Percentiles rank a stretch among this genome's conserved stretches.
Evolutionary conservation across 2,797 vertebrate species (phyloP).

Genomic region (Smutsia temminckii): DNA sequence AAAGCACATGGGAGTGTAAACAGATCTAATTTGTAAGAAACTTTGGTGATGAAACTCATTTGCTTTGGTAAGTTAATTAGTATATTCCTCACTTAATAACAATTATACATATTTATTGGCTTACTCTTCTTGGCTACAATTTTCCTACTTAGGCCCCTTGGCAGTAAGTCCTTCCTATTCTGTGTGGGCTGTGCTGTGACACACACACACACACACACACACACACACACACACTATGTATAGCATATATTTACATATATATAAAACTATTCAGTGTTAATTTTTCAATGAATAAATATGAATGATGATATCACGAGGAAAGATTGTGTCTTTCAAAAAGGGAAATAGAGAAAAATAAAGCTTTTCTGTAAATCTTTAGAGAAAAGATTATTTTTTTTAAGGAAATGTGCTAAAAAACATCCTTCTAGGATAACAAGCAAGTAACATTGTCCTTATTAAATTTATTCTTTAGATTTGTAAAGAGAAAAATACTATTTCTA

Average conservation of each 20-base stretch:
- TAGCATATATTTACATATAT: background rate
- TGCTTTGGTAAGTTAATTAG: constrained; percentile 46
- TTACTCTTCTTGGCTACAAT: background rate
- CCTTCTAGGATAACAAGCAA: background rate
- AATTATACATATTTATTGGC: background rate
- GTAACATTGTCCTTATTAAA: background rate
- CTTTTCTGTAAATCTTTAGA: background rate
- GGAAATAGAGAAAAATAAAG: background rate
- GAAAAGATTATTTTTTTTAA: background rate
- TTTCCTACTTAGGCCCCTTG: background rate
- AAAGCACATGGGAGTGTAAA: background rate
- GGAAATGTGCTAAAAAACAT: background rate
- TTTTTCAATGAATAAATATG: background rate
- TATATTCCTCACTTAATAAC: background rate
- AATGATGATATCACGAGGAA: background rate
- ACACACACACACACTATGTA: rapidly evolving
- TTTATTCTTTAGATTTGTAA: background rate
- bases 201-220: too few relatives aligned
- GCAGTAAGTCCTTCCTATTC: background rate
- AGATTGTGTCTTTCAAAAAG: background rate
- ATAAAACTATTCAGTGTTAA: background rate
- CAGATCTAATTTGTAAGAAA: background rate
- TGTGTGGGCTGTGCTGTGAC: background rate
- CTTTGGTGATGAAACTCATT: background rate
- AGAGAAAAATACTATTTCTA: constrained; percentile 12